A percentile compares a stretch with the other conserved stretches of the same genome.
These are phyloP conservation scores for Glaucomys volans DNA, from an alignment of 2,113 vertebrate genomes.

Conservation along the genomic window DNA sequence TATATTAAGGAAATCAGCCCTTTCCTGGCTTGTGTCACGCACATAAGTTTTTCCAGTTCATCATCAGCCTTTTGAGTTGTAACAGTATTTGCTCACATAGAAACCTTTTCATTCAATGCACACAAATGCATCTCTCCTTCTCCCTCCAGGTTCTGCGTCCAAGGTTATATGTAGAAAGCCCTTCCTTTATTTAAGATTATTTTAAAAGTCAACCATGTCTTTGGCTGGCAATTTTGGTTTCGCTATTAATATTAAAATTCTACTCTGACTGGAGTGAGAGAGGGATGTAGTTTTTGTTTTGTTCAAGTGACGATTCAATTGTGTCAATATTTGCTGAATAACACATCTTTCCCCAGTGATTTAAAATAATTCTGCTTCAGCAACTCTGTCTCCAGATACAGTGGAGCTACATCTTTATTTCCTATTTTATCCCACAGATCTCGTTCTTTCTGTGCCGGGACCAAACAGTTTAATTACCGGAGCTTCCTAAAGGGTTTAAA, in stretches of 20 bases:
- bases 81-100: neutral
- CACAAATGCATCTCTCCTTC: neutral
- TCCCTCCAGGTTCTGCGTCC: neutral
- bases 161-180: neutral
- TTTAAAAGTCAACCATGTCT: neutral
- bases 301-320: neutral
- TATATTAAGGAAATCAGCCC: neutral
- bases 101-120: neutral
- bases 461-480: neutral
- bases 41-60: neutral
- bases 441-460: neutral
- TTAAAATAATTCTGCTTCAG: neutral
- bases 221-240: neutral
- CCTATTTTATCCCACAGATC: neutral
- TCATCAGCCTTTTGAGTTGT: neutral
- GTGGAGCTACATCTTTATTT: neutral
- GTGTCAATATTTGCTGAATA: neutral
- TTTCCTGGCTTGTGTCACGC: neutral
- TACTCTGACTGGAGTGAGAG: neutral
- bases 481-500: constrained; percentile 17
- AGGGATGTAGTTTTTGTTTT: neutral
- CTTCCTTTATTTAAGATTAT: neutral
- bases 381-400: neutral
- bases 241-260: neutral
- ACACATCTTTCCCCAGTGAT: neutral